Percentiles rank a stretch among this genome's conserved stretches.
These are phyloP conservation scores for Pampusana beccarii DNA, from an alignment of 2,113 vertebrate species.

Conservation along the genomic window DNA sequence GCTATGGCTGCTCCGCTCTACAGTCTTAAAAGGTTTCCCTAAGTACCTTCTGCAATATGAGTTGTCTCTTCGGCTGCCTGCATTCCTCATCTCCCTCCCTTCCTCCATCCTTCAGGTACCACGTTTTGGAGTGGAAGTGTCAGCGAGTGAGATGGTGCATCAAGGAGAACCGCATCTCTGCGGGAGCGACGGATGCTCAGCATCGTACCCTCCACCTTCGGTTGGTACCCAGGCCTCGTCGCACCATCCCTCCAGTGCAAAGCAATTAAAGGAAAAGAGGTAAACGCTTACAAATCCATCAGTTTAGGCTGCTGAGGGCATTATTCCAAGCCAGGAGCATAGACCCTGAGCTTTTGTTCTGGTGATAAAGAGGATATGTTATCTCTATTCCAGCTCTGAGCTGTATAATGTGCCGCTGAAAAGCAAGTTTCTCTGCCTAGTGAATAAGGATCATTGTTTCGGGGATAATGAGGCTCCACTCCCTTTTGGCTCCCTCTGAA, in stretches of 20 bases:
- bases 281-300: neutral
- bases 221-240: neutral
- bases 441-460: conserved; percentile 71
- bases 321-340: conserved; percentile 37
- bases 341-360: conserved; percentile 49
- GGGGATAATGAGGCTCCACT: conserved; percentile 56
- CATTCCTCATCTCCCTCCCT: neutral
- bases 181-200: rapidly evolving
- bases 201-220: rapidly evolving
- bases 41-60: neutral
- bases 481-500: conserved; percentile 73
- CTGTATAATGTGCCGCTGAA: conserved; percentile 10
- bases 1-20: neutral
- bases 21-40: neutral
- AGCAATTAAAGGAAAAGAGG: neutral
- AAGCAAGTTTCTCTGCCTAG: conserved; percentile 65
- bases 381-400: conserved; percentile 46
- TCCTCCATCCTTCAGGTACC: neutral
- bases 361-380: conserved; percentile 45
- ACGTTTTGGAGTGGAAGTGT: neutral
- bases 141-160: rapidly evolving
- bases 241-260: neutral
- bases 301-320: neutral
- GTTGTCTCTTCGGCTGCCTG: neutral
- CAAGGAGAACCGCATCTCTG: neutral